Percentiles rank a stretch among this genome's conserved stretches.
phyloP scores from a whole-genome alignment of 2,888 invertebrate species.

The Pyralis farinalis region DNA sequence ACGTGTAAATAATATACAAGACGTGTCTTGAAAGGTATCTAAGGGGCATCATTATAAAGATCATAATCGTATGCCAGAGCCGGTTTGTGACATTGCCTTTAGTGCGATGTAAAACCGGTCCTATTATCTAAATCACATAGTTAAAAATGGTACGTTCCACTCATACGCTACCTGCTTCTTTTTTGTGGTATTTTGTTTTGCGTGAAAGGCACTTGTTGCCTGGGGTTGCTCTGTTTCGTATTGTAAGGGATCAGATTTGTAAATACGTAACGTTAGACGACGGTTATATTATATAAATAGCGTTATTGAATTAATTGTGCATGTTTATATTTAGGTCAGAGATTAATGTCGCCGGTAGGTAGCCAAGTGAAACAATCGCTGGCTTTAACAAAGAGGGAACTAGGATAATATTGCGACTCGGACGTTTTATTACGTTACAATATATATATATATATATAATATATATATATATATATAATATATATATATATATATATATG shows the following conservation, averaged over 20 bases:
- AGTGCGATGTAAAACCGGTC: constrained; percentile 56
- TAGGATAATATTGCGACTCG: neutral
- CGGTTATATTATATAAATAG: constrained; percentile 5
- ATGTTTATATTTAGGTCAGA: neutral
- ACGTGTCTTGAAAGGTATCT: constrained; percentile 25
- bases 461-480: no score
- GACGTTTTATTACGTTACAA: no score
- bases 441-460: no score
- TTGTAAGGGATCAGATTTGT: constrained; percentile 10
- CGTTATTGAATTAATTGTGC: neutral
- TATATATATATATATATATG: no score
- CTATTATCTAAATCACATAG: constrained; percentile 53
- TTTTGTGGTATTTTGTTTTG: constrained; percentile 71
- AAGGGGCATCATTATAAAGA: constrained; percentile 36
- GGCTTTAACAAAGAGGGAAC: neutral
- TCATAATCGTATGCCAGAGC: constrained; percentile 42
- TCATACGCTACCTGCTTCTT: constrained; percentile 64
- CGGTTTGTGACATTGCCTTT: constrained; percentile 35
- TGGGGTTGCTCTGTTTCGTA: constrained; percentile 56
- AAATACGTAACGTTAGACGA: neutral
- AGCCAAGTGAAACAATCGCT: neutral
- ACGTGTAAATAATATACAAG: neutral
- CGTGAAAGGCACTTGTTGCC: constrained; percentile 75
- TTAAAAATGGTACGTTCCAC: constrained; percentile 54
- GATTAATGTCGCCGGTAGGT: neutral